phyloP scores from a whole-genome alignment of 1,140 invertebrate species.

The Bombus waltoni region DNA sequence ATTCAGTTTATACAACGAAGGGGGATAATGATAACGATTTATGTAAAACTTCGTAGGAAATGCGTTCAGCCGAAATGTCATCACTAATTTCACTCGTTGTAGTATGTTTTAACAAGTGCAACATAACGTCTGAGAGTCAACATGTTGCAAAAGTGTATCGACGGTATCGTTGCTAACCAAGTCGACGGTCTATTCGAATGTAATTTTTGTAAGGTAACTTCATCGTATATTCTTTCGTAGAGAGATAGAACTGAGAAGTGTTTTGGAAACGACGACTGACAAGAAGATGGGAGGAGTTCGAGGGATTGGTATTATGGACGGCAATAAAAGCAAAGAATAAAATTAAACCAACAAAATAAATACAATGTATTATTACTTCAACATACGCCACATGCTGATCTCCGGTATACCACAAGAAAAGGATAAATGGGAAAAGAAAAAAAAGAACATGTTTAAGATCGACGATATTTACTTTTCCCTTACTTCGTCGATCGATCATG shows the following conservation, averaged over 20 bases:
- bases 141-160: not conserved
- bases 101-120: not conserved
- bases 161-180: not conserved
- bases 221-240: too few species aligned
- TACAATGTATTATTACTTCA: constrained; percentile 70
- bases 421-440: constrained; percentile 42
- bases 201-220: too few species aligned
- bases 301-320: not conserved
- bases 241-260: not conserved
- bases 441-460: constrained; percentile 13
- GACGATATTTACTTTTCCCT: constrained; percentile 9
- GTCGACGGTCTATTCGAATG: not conserved
- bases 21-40: not conserved
- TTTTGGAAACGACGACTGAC: not conserved
- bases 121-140: not conserved
- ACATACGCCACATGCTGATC: constrained; percentile 70
- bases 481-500: not conserved
- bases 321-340: constrained; percentile 59
- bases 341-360: constrained; percentile 74
- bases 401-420: constrained; percentile 38
- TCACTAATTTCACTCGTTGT: not conserved
- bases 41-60: too few species aligned
- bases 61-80: constrained; percentile 2
- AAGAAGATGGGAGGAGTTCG: constrained; percentile 3
- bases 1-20: not conserved